phyloP scores from a whole-genome alignment of 2,888 invertebrate genomes.

The Dasypolia templi region DNA sequence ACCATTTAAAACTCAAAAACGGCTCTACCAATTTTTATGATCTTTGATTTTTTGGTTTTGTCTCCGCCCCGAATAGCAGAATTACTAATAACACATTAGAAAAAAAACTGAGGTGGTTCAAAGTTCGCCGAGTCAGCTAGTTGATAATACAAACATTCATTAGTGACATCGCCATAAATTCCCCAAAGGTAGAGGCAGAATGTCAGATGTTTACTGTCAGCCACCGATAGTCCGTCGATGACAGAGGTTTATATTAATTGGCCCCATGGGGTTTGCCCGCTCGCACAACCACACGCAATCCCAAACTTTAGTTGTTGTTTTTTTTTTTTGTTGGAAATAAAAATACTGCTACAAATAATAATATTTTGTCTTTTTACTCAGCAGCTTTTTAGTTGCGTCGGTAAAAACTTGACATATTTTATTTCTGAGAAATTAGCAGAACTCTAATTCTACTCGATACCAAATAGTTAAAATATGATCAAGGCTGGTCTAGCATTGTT shows the following conservation, averaged over 20 bases:
- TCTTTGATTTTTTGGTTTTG: no score
- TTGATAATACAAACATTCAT: constrained; percentile 25
- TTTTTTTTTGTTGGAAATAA: constrained; percentile 9
- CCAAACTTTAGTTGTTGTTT: constrained; percentile 20
- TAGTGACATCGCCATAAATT: constrained; percentile 20
- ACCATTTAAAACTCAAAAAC: no score
- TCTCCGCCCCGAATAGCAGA: no score
- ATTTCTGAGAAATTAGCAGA: background rate
- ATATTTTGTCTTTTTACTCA: background rate
- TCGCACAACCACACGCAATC: constrained; percentile 5
- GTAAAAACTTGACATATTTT: background rate
- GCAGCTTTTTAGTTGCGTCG: background rate
- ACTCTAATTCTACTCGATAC: background rate
- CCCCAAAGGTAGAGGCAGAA: constrained; percentile 18
- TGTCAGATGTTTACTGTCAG: constrained; percentile 46
- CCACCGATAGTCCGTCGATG: constrained; percentile 28
- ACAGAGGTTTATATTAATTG: constrained; percentile 55
- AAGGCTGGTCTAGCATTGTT: no score
- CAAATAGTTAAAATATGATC: no score
- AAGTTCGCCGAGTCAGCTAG: no score
- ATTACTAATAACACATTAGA: no score
- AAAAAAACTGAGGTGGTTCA: no score
- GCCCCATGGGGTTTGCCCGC: constrained; percentile 40
- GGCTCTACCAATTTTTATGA: no score
- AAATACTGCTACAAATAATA: no score